These are phyloP conservation scores for Vanessa atalanta DNA, from an alignment of 1,140 invertebrate species.

Conservation along the genomic window DNA sequence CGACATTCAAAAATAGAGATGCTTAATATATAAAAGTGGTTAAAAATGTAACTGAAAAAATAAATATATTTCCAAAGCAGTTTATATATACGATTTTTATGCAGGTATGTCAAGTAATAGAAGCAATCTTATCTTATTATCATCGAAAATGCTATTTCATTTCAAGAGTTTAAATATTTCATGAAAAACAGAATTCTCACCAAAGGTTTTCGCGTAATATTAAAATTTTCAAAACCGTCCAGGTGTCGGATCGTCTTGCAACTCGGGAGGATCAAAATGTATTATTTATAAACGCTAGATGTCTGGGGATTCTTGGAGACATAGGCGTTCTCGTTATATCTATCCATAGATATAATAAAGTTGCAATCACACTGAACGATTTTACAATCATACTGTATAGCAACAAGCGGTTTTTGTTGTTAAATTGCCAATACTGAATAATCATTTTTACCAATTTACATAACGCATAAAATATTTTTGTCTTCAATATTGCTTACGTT, in stretches of 20 bases:
- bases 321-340: constrained; percentile 35
- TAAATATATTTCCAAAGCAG: too few relatives aligned
- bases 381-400: background rate
- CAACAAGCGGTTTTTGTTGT: background rate
- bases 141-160: background rate
- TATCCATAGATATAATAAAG: constrained; percentile 8
- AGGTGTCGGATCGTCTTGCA: constrained; percentile 48
- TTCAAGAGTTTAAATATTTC: background rate
- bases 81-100: too few relatives aligned
- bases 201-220: constrained; percentile 43
- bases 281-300: constrained; percentile 67
- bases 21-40: too few relatives aligned
- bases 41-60: too few relatives aligned
- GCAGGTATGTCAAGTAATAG: too few relatives aligned
- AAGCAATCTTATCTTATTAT: background rate
- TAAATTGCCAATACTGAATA: too few relatives aligned
- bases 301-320: constrained; percentile 45
- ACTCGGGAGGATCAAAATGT: constrained; percentile 61
- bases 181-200: constrained; percentile 8
- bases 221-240: constrained; percentile 52
- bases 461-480: too few relatives aligned
- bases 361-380: constrained; percentile 15
- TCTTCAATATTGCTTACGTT: too few relatives aligned
- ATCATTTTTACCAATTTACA: too few relatives aligned
- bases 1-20: too few relatives aligned